phyloP scores from a whole-genome alignment of 2,888 invertebrate species.

The Linnaemya tessellans region DNA sequence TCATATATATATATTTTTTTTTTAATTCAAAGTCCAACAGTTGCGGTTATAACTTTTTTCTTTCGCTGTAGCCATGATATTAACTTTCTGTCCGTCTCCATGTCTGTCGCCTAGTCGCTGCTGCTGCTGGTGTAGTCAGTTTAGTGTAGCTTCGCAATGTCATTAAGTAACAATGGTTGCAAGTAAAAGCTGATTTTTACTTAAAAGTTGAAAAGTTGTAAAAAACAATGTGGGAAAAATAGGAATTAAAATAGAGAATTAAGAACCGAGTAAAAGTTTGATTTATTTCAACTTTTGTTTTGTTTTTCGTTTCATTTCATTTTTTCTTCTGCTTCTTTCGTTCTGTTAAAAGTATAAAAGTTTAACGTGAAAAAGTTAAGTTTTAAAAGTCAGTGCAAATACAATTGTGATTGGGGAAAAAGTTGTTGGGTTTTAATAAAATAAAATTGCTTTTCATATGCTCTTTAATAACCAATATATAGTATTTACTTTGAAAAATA shows the following conservation, averaged over 20 bases:
- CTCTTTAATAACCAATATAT: too few relatives aligned
- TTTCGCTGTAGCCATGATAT: conserved; percentile 12
- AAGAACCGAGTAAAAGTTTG: conserved; percentile 51
- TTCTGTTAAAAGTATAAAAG: neutral
- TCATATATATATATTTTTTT: conserved; percentile 28
- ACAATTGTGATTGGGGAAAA: neutral
- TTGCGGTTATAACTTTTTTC: conserved; percentile 38
- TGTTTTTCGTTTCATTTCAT: neutral
- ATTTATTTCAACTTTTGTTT: conserved; percentile 16
- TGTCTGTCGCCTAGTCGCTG: neutral
- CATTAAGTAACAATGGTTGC: conserved; percentile 66
- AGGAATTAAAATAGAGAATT: neutral
- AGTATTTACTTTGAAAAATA: too few relatives aligned
- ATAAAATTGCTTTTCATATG: too few relatives aligned
- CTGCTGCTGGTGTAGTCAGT: conserved; percentile 35
- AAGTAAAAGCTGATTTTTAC: conserved; percentile 60
- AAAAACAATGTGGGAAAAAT: conserved; percentile 7
- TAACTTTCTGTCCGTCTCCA: conserved; percentile 2
- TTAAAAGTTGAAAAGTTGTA: neutral
- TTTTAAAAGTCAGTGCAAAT: neutral
- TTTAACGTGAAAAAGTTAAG: neutral
- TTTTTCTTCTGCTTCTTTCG: neutral
- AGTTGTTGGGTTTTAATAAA: too few relatives aligned
- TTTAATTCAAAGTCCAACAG: conserved; percentile 40
- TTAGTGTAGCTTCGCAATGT: conserved; percentile 61